Evolutionary conservation across 2,113 vertebrate genomes (phyloP), one percentile per base, ranked within the genome.

Genomic region (Penelope pileata): DNA sequence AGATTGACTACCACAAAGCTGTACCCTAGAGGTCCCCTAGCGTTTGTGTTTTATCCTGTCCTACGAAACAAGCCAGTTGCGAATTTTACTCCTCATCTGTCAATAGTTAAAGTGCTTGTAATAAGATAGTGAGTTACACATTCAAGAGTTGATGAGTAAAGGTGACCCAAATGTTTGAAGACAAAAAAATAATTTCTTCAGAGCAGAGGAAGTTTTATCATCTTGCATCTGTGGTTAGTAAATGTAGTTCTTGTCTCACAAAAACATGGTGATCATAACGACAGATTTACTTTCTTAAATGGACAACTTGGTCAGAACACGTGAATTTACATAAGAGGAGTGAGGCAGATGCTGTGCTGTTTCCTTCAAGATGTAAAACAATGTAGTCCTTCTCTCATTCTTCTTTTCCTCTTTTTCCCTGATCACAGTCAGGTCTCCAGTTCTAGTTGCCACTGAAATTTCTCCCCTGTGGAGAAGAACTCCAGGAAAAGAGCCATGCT

Each of bases 311-410:
- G 23, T 56, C 23, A 95, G 42, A 38, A 24, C 6, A 5, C 36
- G 11, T 0, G 0, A 40, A 4, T 45, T 58, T 29, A 66, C 60
- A 15, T 12, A 16, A 84, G 62, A 86, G 60, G 43, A 67, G 5
- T n/a, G 16, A 62, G 27, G 4, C 24, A 64, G 1, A 0, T 30
- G 10, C 34, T 60, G 24, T 83, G 29, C 32, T 64, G 6, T 48
- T 88, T 68, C 1, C 40, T 82, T 68, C 58, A 48, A 60, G 47
- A 22, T 23, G 66, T 1, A 1, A 62, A 64, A 60, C 8, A 89
- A 38, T 40, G 56, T 38, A 42, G 29, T 23, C 16, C 4, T 56
- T 7, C 19, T 74, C 50, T 59, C n/a, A 48, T 36, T 32, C n/a
- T 70, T 9, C 30, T 70, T 59, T 86, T 86, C 23, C n/a, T 73